Evolutionary conservation across 2,888 invertebrate genomes (phyloP), one percentile per base, ranked within the genome.

Genomic region (Calliphora vomitoria): DNA sequence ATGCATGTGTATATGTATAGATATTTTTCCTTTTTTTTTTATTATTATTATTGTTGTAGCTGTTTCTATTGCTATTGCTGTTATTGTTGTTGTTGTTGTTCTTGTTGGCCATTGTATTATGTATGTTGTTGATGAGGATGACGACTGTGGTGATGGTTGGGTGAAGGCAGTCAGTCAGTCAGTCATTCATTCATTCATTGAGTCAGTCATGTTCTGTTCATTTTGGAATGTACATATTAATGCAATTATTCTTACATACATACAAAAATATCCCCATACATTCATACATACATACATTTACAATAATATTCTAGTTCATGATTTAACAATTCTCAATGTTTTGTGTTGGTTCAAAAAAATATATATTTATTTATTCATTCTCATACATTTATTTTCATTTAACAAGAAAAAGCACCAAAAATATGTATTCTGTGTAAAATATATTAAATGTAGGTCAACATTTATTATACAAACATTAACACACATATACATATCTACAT

Each of bases 401-500:
- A 18, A 53, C 38, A 85, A 47, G 68, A 60, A 58, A 68, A 79
- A 60, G 58, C 58, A 60, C 18, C 72, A 53, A 80, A 44, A 74
- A 60, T 25, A 66, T 31, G 13, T n/a, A 50, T 35, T 20, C 35
- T 66, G 41, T 82, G 50, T 44, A 62, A 76, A 71, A 53, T 68
- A 25, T 53, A 50, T 53, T 20, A 75, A 62, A 80, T 80, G 74
- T 85, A 80, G 85, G 85, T 85, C 85, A 85, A 62, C 75, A 58
- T 75, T 58, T 47, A 53, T 18, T 62, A 66, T 53, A 62, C 3
- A n/a, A 20, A 11, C 71, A 47, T 4, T 4, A 20, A 58, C 10
- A 69, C 38, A 25, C 25, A 50, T 13, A 1, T 15, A 13, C 18
- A n/a, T n/a, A 35, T 44, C 50, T 50, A 18, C 18, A 31, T 64